Base-by-base conservation (phyloP, 2,888 invertebrate species). In the Thecocarcelia acutangulata region DNA sequence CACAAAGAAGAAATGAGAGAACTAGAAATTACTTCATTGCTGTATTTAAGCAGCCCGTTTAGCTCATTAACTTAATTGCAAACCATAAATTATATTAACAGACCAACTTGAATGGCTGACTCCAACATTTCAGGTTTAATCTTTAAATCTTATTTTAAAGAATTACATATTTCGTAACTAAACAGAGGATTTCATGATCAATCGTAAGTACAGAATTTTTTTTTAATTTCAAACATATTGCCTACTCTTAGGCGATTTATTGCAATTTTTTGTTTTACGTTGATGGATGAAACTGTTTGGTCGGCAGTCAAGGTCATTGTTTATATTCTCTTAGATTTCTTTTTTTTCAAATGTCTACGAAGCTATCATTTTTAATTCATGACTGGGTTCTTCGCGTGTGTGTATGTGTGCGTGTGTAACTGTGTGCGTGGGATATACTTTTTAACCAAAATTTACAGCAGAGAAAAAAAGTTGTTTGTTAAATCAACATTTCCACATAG, bases 341-440 rank as follows among this genome's bases (percentile, higher is more conserved):
- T 54, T 42, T 44, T 33, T 33, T 33, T 33, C 8, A 8, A 33
- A 33, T 11, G 59, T 66, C 54, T 72, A 50, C 48, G 56, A 52
- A 68, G 33, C 63, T 73, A 63, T 69, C 63, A 69, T 76, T 81
- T 81, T 76, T 63, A 77, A 73, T 77, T 81, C 68, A 68, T 77
- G 76, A 58, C 48, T 56, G 46, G 33, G 24, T 61, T 33, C 48
- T 40, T 48, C 1, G 50, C 56, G 24, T 52, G 58, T 54, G 33
- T 50, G 58, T 59, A 12, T 42, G 2, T 17, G 4, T 33, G 33
- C 8, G 4, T 33, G 33, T 33, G 33, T 2, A 24, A 2, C 5
- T 8, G 33, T 33, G 33, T 33, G 33, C 9, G 33, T 33, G 1
- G 4, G 8, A 33, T 5, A 33, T 5, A 33, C 24, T 19, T 24